Percentiles rank a stretch among this genome's conserved stretches.
Conservation (phyloP, 2,113 vertebrate genomes). For the Pogona vitticeps region DNA sequence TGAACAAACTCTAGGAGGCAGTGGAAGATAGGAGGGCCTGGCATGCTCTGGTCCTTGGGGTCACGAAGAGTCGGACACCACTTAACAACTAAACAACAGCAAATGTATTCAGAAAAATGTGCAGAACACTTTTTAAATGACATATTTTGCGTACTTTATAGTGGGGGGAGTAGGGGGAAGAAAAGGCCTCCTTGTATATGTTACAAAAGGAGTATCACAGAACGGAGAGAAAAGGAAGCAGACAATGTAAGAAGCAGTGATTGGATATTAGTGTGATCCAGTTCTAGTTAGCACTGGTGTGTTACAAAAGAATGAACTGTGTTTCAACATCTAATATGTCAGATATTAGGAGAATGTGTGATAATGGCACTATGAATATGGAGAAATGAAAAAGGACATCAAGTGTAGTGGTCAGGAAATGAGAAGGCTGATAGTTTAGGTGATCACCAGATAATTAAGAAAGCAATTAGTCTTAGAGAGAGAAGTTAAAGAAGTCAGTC, state of each 20-base stretch:
- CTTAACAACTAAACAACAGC: not conserved
- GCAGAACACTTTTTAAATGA: too few relatives aligned
- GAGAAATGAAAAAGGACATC: constrained; percentile 33
- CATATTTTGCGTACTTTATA: too few relatives aligned
- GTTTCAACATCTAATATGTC: constrained; percentile 22
- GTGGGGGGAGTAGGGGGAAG: constrained; percentile 43
- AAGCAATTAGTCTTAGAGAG: too few relatives aligned
- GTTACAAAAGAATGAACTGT: constrained; percentile 27
- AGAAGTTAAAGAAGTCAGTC: too few relatives aligned
- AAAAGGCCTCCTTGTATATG: constrained; percentile 42
- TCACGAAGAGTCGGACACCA: too few relatives aligned
- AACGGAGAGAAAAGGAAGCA: constrained; percentile 52
- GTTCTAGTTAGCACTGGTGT: constrained; percentile 55
- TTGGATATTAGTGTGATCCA: constrained; percentile 51
- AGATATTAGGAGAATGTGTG: constrained; percentile 15
- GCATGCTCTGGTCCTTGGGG: too few relatives aligned
- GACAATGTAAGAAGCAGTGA: constrained; percentile 44
- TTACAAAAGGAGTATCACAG: constrained; percentile 55
- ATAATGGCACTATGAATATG: constrained; percentile 19
- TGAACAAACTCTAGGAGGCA: too few relatives aligned
- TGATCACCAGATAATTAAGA: too few relatives aligned
- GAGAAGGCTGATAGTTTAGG: too few relatives aligned
- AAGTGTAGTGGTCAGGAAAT: too few relatives aligned
- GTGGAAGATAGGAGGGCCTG: too few relatives aligned
- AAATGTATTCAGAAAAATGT: too few relatives aligned